phyloP scores from a whole-genome alignment of 2,797 vertebrate species.

The Acrocephalus scirpaceus region DNA sequence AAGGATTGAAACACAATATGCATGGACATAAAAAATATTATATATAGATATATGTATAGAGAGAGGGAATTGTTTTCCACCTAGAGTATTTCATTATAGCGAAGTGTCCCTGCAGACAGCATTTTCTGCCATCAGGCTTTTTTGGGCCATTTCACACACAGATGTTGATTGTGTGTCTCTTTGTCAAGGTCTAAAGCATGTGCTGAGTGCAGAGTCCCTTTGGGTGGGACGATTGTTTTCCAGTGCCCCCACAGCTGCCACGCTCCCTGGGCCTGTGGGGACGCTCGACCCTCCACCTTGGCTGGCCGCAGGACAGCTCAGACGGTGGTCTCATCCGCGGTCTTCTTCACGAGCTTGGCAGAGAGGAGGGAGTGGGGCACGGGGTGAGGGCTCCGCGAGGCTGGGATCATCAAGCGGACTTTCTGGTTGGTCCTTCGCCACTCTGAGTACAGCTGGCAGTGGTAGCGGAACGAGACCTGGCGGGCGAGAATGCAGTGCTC shows the following conservation, averaged over 20 bases:
- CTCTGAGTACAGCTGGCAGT: conserved; percentile 96
- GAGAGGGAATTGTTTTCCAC: conserved; percentile 65
- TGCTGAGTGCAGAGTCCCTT: not conserved
- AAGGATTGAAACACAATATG: conserved; percentile 81
- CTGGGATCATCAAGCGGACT: conserved; percentile 88
- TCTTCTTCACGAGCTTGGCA: conserved; percentile 86
- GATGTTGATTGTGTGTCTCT: not conserved
- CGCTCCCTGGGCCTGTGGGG: rapidly evolving
- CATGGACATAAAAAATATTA: conserved; percentile 60
- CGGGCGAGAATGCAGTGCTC: not conserved
- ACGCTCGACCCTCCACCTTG: conserved; percentile 65
- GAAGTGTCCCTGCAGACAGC: conserved; percentile 51
- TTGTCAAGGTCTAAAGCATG: not conserved
- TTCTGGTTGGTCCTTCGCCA: conserved; percentile 96
- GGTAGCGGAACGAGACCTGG: conserved; percentile 95
- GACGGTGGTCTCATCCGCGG: conserved; percentile 88
- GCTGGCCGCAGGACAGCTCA: conserved; percentile 78
- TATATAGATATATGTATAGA: not conserved
- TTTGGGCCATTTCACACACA: not conserved
- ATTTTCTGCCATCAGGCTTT: not conserved
- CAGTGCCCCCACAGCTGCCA: not conserved
- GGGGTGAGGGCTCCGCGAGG: conserved; percentile 79
- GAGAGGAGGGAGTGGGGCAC: conserved; percentile 87
- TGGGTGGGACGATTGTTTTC: not conserved
- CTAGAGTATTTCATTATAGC: not conserved